Evolutionary conservation across 1,140 invertebrate genomes (phyloP).

Genomic region (Aphelenchoides besseyi): DNA sequence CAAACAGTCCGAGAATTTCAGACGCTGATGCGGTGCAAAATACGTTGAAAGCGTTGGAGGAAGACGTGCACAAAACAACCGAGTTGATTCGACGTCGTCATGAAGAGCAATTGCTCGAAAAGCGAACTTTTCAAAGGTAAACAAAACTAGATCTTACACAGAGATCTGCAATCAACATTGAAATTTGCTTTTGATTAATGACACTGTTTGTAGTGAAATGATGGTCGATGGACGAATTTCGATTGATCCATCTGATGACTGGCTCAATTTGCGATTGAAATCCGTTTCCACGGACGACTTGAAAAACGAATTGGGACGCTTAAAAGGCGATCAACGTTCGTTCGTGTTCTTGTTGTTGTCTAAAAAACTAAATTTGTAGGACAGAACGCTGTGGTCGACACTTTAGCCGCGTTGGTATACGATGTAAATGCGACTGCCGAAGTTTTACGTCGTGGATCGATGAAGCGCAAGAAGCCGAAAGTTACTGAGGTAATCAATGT

Average conservation of each 20-base stretch:
- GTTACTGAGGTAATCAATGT: slow-evolving; percentile 26
- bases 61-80: slow-evolving; percentile 60
- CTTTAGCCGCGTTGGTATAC: slow-evolving; percentile 61
- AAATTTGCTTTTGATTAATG: no score
- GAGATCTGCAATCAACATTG: no score
- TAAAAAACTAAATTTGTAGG: slow-evolving; percentile 36
- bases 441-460: slow-evolving; percentile 53
- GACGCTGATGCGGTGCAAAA: slow-evolving; percentile 56
- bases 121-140: slow-evolving; percentile 56
- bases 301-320: slow-evolving; percentile 54
- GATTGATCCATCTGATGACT: slow-evolving; percentile 57
- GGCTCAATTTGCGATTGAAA: slow-evolving; percentile 56
- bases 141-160: no score
- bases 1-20: slow-evolving; percentile 28
- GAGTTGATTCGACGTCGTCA: slow-evolving; percentile 55
- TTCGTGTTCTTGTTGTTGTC: neutral
- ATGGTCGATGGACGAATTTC: slow-evolving; percentile 60
- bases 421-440: slow-evolving; percentile 63
- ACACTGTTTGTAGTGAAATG: slow-evolving; percentile 61
- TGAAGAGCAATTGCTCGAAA: slow-evolving; percentile 54
- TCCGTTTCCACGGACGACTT: slow-evolving; percentile 59
- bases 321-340: slow-evolving; percentile 56
- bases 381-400: slow-evolving; percentile 56
- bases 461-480: slow-evolving; percentile 52
- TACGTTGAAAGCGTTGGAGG: slow-evolving; percentile 50